Conservation (phyloP, 1,140 invertebrate species). For the Platorchestia sp. region DNA sequence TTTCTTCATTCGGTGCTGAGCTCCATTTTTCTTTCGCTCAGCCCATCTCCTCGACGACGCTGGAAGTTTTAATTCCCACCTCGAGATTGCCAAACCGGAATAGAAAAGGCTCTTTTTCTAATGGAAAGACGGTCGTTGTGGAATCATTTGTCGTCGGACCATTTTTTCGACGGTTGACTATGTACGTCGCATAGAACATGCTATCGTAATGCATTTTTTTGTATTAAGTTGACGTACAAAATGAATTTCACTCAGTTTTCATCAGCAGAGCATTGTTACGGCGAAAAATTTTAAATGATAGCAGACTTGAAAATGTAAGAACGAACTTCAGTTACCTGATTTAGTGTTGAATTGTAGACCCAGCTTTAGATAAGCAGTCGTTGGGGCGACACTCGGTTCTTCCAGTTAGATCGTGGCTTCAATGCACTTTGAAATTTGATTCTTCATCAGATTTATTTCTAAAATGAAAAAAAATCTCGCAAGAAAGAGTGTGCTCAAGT, state of each 20-base stretch:
- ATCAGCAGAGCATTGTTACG: not conserved
- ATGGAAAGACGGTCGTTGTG: not conserved
- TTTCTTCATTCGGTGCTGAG: not conserved
- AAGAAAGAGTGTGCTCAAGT: not conserved
- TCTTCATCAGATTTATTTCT: not conserved
- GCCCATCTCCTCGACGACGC: not conserved
- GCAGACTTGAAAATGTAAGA: not conserved
- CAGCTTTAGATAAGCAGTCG: not conserved
- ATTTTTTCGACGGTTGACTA: not conserved
- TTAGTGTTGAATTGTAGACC: not conserved
- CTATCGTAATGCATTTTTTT: not conserved
- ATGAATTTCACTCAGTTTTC: not conserved
- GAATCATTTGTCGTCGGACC: not conserved
- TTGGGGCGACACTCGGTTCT: not conserved
- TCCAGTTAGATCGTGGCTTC: not conserved
- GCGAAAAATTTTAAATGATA: not conserved
- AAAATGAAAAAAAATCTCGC: not conserved
- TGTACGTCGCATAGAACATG: not conserved
- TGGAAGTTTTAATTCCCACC: conserved; percentile 7
- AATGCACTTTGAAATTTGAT: not conserved
- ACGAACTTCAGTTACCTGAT: not conserved
- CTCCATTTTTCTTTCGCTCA: not conserved
- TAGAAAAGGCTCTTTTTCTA: conserved; percentile 1
- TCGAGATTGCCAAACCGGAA: conserved; percentile 6
- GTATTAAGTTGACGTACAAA: not conserved